Evolutionary conservation across 2,888 invertebrate species (phyloP).

Genomic region (Rutpela maculata): DNA sequence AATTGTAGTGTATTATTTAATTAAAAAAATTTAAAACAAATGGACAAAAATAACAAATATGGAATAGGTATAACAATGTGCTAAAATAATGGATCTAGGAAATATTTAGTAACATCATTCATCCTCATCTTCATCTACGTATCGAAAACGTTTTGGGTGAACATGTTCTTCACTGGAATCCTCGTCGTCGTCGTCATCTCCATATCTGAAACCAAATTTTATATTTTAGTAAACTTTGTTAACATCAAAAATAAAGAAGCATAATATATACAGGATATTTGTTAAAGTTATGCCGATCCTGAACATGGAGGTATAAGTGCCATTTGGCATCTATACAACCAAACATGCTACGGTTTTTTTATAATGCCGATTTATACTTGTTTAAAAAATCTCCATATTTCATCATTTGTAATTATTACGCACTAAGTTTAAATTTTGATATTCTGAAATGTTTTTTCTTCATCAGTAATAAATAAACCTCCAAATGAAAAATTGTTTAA

Average conservation of each 20-base stretch:
- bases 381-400: no score
- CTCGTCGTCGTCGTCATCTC: conserved; percentile 57
- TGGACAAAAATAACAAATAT: conserved; percentile 37
- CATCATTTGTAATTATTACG: no score
- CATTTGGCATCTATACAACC: no score
- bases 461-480: no score
- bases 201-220: conserved; percentile 41
- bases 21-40: conserved; percentile 12
- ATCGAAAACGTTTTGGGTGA: conserved; percentile 53
- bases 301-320: no score
- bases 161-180: conserved; percentile 62
- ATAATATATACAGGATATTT: no score
- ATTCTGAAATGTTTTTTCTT: no score
- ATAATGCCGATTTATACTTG: no score
- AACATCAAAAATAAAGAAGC: not conserved
- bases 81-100: conserved; percentile 11
- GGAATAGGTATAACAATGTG: conserved; percentile 36
- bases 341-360: no score
- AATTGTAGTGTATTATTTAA: not conserved
- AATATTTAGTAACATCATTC: not conserved
- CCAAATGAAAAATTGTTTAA: no score
- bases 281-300: no score
- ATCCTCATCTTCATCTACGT: conserved; percentile 56
- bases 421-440: no score
- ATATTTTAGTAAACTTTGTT: not conserved